Conservation (phyloP, 2,888 invertebrate genomes). For the Acholoe squamosa region DNA sequence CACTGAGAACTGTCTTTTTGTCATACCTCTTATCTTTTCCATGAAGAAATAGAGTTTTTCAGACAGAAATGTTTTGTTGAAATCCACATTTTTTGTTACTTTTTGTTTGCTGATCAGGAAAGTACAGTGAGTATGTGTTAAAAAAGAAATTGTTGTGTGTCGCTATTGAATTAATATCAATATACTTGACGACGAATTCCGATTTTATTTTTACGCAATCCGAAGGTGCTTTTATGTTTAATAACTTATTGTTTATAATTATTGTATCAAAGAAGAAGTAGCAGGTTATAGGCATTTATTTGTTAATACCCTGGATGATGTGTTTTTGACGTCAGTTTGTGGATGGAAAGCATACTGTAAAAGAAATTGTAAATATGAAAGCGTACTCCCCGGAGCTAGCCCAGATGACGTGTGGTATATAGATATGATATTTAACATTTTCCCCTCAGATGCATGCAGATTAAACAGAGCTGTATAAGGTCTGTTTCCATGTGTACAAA, state of each 20-base stretch:
- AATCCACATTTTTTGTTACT: background rate
- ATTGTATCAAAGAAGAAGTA: background rate
- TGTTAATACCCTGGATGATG: background rate
- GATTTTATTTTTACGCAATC: slow-evolving; percentile 55
- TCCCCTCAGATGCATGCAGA: background rate
- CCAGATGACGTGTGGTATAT: slow-evolving; percentile 2
- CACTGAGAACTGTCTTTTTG: background rate
- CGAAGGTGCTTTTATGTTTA: slow-evolving; percentile 52
- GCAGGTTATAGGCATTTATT: slow-evolving; percentile 29
- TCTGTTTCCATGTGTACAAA: background rate
- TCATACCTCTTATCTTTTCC: too few species aligned
- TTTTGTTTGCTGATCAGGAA: background rate
- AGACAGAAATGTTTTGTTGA: background rate
- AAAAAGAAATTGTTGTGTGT: background rate
- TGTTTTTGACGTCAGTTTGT: slow-evolving; percentile 52
- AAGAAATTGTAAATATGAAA: slow-evolving; percentile 31
- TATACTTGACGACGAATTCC: slow-evolving; percentile 43
- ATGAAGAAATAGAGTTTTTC: too few species aligned
- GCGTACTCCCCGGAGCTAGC: background rate
- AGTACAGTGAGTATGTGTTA: background rate
- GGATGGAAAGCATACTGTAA: slow-evolving; percentile 43
- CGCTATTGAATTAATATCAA: background rate
- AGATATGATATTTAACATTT: background rate
- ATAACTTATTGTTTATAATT: slow-evolving; percentile 49
- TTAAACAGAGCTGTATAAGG: too few species aligned